Evolutionary conservation across 2,888 invertebrate genomes (phyloP).

Genomic region (Spilosoma lubricipeda): DNA sequence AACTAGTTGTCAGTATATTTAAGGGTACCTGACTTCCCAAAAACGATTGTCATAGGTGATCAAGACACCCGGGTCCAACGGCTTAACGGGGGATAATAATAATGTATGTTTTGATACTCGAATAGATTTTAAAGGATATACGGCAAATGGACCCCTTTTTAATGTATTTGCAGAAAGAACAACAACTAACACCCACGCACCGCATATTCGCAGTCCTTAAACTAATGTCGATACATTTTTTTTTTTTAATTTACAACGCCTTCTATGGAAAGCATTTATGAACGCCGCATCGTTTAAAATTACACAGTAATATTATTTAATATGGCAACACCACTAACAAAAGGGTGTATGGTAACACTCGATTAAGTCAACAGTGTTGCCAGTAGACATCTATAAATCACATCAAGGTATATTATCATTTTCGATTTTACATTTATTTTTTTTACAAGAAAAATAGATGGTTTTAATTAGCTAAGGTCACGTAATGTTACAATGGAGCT

Average conservation of each 20-base stretch:
- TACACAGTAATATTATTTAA: conserved; percentile 31
- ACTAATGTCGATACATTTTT: conserved; percentile 17
- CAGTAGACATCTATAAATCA: conserved; percentile 34
- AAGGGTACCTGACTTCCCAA: too few relatives aligned
- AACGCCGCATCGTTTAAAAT: conserved; percentile 33
- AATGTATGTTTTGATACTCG: background rate
- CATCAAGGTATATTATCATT: conserved; percentile 27
- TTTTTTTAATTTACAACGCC: conserved; percentile 42
- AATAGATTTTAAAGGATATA: background rate
- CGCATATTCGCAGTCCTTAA: conserved; percentile 13
- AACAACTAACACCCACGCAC: conserved; percentile 9
- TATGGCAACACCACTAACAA: conserved; percentile 31
- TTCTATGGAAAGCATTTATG: conserved; percentile 57
- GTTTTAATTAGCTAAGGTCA: conserved; percentile 27
- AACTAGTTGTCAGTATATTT: too few relatives aligned
- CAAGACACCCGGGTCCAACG: too few relatives aligned
- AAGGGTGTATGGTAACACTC: conserved; percentile 22
- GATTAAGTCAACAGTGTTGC: conserved; percentile 28
- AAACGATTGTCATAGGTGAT: too few relatives aligned
- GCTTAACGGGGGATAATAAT: too few relatives aligned
- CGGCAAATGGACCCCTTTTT: background rate
- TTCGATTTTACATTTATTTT: conserved; percentile 29
- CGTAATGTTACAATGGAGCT: conserved; percentile 23
- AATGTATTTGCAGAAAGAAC: background rate
- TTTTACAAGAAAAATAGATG: conserved; percentile 32